These are phyloP conservation scores for Pteropus alecto DNA, from an alignment of 2,113 vertebrate genomes.

Conservation along the genomic window DNA sequence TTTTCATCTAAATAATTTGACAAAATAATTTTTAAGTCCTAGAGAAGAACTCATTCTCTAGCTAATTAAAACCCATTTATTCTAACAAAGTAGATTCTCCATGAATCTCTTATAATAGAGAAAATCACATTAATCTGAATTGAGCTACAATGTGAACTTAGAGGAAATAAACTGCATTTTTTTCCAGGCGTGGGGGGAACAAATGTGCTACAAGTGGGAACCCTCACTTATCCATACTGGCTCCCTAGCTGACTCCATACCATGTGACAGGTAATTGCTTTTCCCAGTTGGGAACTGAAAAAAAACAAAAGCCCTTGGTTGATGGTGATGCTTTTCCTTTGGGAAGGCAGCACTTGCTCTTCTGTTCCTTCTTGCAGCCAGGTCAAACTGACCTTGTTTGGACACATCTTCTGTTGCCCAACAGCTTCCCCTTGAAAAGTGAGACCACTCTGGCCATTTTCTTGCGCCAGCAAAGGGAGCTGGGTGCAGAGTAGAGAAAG, in stretches of 20 bases:
- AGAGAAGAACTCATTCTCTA: not conserved
- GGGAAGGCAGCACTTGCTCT: not conserved
- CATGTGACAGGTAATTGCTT: too few species aligned
- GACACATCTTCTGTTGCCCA: not conserved
- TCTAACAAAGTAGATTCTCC: not conserved
- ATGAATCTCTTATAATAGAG: not conserved
- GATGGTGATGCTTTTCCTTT: not conserved
- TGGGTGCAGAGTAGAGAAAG: not conserved
- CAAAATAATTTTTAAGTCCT: not conserved
- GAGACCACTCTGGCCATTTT: not conserved
- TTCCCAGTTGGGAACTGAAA: not conserved
- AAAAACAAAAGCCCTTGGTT: not conserved
- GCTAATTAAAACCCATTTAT: slow-evolving; percentile 8
- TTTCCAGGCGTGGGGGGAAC: not conserved
- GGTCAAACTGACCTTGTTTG: not conserved
- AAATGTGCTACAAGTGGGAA: not conserved
- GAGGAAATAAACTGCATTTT: not conserved
- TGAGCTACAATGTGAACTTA: not conserved
- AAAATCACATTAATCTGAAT: not conserved
- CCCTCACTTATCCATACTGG: not conserved
- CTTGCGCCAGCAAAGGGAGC: not conserved
- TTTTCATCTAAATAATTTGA: not conserved
- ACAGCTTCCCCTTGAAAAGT: not conserved
- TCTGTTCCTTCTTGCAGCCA: not conserved
- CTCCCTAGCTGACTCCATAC: not conserved